Conservation (phyloP, 1,140 invertebrate genomes). For the Drosophila pectinifera region DNA sequence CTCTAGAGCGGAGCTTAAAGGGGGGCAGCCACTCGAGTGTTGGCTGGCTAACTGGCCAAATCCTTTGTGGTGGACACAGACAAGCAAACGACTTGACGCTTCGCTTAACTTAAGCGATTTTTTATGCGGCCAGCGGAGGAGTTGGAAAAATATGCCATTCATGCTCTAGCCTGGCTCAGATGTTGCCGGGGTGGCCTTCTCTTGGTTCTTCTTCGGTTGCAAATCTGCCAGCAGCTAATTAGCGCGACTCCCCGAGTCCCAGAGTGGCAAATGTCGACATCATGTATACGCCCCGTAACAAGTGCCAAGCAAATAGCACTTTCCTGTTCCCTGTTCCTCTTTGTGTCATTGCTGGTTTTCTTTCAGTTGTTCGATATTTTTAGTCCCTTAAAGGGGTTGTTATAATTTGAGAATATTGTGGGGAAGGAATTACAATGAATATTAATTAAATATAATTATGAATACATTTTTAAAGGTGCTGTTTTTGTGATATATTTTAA, state of each 20-base stretch:
- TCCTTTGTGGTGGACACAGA: conserved; percentile 73
- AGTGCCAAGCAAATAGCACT: conserved; percentile 69
- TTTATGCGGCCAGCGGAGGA: conserved; percentile 64
- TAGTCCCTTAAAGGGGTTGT: neutral
- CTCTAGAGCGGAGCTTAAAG: conserved; percentile 44
- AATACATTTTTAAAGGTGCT: too few relatives aligned
- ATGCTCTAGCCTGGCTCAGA: conserved; percentile 36
- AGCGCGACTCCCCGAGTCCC: conserved; percentile 36
- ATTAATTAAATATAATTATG: too few relatives aligned
- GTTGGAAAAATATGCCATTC: conserved; percentile 58
- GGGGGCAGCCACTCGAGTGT: conserved; percentile 61
- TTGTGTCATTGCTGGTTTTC: neutral
- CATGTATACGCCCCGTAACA: conserved; percentile 73
- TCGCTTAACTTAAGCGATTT: conserved; percentile 83
- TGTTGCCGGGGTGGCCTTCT: conserved; percentile 19
- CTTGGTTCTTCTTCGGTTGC: conserved; percentile 30
- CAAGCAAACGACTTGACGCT: conserved; percentile 79
- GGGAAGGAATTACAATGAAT: too few relatives aligned
- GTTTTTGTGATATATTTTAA: too few relatives aligned
- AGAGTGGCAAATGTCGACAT: conserved; percentile 77
- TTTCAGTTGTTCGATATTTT: conserved; percentile 1
- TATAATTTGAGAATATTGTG: conserved; percentile 1
- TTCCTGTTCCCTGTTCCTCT: conserved; percentile 1
- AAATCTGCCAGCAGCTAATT: conserved; percentile 79
- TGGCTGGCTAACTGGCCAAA: conserved; percentile 77